phyloP scores from a whole-genome alignment of 2,113 vertebrate species.

The Rattus rattus region DNA sequence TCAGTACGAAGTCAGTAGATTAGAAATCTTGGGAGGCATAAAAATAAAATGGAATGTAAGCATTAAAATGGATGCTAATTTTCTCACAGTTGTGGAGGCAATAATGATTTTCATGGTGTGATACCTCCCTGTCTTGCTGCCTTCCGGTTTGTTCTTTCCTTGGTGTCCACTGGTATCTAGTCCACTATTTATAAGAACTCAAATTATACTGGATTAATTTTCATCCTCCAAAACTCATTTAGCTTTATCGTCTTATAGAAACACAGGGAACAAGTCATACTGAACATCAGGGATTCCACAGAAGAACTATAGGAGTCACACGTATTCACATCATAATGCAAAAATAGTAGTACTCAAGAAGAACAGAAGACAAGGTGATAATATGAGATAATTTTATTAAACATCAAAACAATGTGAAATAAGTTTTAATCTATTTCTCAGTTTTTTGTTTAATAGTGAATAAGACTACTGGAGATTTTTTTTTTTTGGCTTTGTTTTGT shows the following conservation, averaged over 20 bases:
- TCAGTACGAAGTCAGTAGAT: background rate
- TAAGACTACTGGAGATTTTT: background rate
- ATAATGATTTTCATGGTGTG: too few relatives aligned
- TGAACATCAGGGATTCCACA: background rate
- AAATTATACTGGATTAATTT: background rate
- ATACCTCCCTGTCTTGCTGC: background rate
- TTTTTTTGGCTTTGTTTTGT: background rate
- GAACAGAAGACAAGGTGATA: background rate
- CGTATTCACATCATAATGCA: background rate
- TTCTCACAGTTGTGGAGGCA: background rate
- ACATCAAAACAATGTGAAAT: background rate
- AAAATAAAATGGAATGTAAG: background rate
- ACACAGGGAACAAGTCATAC: background rate
- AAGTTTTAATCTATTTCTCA: background rate
- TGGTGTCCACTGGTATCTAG: accelerated
- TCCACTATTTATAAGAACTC: background rate
- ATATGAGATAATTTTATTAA: background rate
- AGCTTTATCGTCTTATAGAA: background rate
- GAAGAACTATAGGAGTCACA: background rate
- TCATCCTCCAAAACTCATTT: background rate
- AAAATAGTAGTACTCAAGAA: background rate
- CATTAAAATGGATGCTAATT: background rate
- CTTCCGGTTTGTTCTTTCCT: background rate
- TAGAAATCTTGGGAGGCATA: background rate
- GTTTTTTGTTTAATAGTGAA: background rate